These are phyloP conservation scores for Willowsia nigromaculata DNA, from an alignment of 2,888 invertebrate species.

Conservation along the genomic window DNA sequence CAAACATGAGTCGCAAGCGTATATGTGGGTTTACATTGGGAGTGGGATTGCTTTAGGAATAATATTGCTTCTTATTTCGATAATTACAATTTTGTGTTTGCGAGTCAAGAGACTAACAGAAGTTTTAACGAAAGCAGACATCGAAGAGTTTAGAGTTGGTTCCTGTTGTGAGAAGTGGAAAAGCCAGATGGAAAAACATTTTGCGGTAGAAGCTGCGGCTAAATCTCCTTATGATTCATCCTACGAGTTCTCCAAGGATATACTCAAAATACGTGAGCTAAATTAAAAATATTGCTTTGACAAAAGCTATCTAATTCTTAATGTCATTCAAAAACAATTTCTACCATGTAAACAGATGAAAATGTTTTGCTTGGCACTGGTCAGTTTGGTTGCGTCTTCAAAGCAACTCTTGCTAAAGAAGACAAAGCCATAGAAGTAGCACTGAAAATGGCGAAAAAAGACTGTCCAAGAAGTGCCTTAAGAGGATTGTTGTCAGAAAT, in stretches of 20 bases:
- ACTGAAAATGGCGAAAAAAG: slow-evolving; percentile 58
- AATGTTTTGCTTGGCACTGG: slow-evolving; percentile 46
- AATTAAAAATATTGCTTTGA: too few species aligned
- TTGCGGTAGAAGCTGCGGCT: background rate
- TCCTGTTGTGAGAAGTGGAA: background rate
- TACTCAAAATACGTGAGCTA: slow-evolving; percentile 59
- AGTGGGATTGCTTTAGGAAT: background rate
- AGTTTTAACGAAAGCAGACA: slow-evolving; percentile 38
- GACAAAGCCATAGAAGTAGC: slow-evolving; percentile 37
- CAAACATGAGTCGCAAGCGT: too few species aligned
- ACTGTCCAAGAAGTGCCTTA: slow-evolving; percentile 35
- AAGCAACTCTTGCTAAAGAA: slow-evolving; percentile 22
- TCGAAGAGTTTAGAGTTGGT: slow-evolving; percentile 59
- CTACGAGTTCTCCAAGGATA: slow-evolving; percentile 60
- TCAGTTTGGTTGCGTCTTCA: slow-evolving; percentile 62
- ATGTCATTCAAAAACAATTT: too few species aligned
- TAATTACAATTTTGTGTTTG: background rate
- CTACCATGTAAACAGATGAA: too few species aligned
- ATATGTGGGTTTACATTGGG: slow-evolving; percentile 33
- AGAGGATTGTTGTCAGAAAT: slow-evolving; percentile 65
- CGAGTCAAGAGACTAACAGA: slow-evolving; percentile 31
- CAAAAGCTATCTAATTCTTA: too few species aligned
- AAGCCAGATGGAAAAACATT: background rate
- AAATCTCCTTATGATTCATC: slow-evolving; percentile 66
- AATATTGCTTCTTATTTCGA: background rate